Conservation (phyloP, 2,888 invertebrate genomes). For the Tuberolachnus salignus region DNA sequence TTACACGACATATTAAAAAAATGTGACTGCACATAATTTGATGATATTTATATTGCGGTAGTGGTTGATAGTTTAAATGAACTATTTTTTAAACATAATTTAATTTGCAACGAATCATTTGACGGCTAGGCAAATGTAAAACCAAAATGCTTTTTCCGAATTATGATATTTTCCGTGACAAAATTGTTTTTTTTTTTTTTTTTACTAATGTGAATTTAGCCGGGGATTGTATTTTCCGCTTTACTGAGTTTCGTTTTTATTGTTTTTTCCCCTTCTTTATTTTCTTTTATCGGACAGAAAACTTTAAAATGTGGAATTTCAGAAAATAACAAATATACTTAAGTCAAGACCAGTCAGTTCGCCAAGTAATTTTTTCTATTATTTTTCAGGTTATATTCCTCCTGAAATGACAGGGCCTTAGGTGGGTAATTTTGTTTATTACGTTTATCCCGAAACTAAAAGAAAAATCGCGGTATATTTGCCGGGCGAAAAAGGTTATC, state of each 20-base stretch:
- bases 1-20: too few species aligned
- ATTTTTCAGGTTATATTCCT: background rate
- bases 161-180: too few species aligned
- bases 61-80: too few species aligned
- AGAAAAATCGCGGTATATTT: background rate
- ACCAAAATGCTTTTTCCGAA: too few species aligned
- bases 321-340: background rate
- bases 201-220: background rate
- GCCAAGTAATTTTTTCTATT: background rate
- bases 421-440: constrained; percentile 26
- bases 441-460: background rate
- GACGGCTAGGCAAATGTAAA: too few species aligned
- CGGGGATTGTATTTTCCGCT: background rate
- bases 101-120: too few species aligned
- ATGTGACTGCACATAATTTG: too few species aligned
- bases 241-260: background rate
- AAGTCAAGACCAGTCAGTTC: background rate
- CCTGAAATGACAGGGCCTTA: background rate
- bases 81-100: too few species aligned
- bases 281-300: background rate
- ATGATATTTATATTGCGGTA: too few species aligned
- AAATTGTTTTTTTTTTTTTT: background rate
- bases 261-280: background rate
- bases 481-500: background rate
- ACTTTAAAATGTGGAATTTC: background rate